Base-by-base conservation (phyloP, 2,888 invertebrate species). In the Pardosa pseudoannulata region DNA sequence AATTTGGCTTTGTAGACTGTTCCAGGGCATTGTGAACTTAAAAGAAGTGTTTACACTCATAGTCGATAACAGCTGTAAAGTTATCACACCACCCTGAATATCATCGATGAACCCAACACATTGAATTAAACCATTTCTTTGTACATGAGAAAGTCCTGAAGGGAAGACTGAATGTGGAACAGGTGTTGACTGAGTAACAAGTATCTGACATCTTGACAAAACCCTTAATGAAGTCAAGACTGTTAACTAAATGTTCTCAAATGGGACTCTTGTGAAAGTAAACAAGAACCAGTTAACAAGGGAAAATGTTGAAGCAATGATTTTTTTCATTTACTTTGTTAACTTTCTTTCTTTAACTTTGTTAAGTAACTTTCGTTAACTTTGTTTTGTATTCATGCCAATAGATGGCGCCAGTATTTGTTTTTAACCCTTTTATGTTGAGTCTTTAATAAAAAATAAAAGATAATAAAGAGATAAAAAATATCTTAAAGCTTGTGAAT, bases 1-100 rank as follows among this genome's bases (percentile, higher is more conserved):
- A 0, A 32, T 89, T 0, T 90, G 91, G 90, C 41, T 90, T n/a
- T 88, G 73, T 81, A 88, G 87, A 31, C 50, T 91, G 9, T 70
- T 91, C 31, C 29, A 71, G 1, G 90, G 65, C 23, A 65, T 29
- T 7, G 29, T 28, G 23, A 28, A 65, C 3, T 28, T 65, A 27
- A 74, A 64, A 6, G 28, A 56, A 62, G 32, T 65, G 65, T n/a
- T 27, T n/a, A 67, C 23, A 16, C 29, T 76, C 13, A 29, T 27
- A 3, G 65, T 81, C 0, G 90, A 90, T 78, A 89, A 90, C 88
- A 28, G 64, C 64, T 29, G 23, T 64, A 19, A 64, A 2, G 23
- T 16, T 64, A 23, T 9, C 88, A 1, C 56, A 89, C 0, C 89
- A 90, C 65, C 88, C 89, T 9, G 89, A 88, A 32, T 76, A 78